phyloP scores from a whole-genome alignment of 2,113 vertebrate genomes.

The Stegastes partitus region DNA sequence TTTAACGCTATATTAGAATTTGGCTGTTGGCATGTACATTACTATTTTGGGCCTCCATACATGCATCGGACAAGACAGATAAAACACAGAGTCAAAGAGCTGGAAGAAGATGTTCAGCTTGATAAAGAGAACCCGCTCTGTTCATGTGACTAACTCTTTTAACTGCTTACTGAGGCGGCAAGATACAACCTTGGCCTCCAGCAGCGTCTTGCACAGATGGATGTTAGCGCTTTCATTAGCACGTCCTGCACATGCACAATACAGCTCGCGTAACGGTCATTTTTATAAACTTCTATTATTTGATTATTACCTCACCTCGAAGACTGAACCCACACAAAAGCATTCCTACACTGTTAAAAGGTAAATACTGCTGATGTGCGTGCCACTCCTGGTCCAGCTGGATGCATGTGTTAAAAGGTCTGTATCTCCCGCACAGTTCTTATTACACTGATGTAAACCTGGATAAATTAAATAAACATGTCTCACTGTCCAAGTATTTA shows the following conservation, averaged over 20 bases:
- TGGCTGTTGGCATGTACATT: background rate
- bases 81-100: background rate
- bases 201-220: slow-evolving; percentile 13
- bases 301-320: background rate
- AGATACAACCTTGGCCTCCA: slow-evolving; percentile 26
- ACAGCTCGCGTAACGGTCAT: background rate
- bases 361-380: too few species aligned
- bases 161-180: slow-evolving; percentile 34
- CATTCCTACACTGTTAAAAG: background rate
- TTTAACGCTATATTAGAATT: background rate
- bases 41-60: background rate
- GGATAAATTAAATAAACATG: too few species aligned
- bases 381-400: too few species aligned
- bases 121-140: slow-evolving; percentile 26
- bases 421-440: too few species aligned
- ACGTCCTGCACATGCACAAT: background rate
- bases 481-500: too few species aligned
- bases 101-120: background rate
- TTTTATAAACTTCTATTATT: background rate
- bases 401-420: too few species aligned
- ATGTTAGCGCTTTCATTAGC: background rate
- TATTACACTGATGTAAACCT: too few species aligned
- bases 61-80: background rate
- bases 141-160: slow-evolving; percentile 40
- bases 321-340: background rate